phyloP scores from a whole-genome alignment of 2,888 invertebrate species.

The Empis stercorea region DNA sequence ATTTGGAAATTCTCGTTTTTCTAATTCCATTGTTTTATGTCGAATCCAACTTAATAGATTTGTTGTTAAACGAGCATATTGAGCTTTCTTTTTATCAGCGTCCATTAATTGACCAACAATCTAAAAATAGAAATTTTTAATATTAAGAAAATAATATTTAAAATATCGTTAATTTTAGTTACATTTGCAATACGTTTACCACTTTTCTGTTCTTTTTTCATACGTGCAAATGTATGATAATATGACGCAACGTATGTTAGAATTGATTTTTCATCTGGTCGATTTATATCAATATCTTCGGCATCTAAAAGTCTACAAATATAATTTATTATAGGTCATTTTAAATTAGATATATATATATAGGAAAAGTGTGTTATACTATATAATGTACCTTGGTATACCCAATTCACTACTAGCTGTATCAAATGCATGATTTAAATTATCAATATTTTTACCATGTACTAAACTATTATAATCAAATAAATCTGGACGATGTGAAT shows the following conservation, averaged over 20 bases:
- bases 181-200: conserved; percentile 95
- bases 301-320: conserved; percentile 67
- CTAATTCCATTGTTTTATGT: conserved; percentile 65
- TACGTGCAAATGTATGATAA: conserved; percentile 97
- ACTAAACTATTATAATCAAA: conserved; percentile 76
- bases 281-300: conserved; percentile 87
- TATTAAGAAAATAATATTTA: not conserved
- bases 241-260: conserved; percentile 98
- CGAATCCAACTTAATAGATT: conserved; percentile 90
- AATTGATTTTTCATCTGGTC: conserved; percentile 96
- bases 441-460: conserved; percentile 76
- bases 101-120: conserved; percentile 95
- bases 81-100: conserved; percentile 79
- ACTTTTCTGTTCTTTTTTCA: conserved; percentile 98
- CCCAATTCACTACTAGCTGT: conserved; percentile 86
- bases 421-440: conserved; percentile 95
- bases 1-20: conserved; percentile 84
- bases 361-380: no score
- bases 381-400: conserved; percentile 64
- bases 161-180: conserved; percentile 32
- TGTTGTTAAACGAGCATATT: conserved; percentile 74
- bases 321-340: not conserved
- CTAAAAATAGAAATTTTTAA: conserved; percentile 39
- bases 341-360: conserved; percentile 1
- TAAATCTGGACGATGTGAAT: conserved; percentile 92